These are phyloP conservation scores for Psephotus haematonotus DNA, from an alignment of 2,113 vertebrate genomes.

Conservation along the genomic window DNA sequence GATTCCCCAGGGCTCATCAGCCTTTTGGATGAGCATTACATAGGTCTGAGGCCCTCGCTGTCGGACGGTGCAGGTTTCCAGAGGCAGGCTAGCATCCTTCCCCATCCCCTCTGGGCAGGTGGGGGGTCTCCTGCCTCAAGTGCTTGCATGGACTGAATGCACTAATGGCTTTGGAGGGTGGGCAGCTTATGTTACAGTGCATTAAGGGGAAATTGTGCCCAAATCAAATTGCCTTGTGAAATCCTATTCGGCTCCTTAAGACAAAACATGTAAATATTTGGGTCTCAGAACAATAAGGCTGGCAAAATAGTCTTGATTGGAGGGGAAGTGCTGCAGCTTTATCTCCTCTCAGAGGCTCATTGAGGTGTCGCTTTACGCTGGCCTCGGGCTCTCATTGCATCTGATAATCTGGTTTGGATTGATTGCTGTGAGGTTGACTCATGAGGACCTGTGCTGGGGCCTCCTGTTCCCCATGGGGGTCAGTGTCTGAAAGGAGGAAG, in stretches of 20 bases:
- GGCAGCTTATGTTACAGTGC: slow-evolving; percentile 74
- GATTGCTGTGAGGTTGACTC: slow-evolving; percentile 82
- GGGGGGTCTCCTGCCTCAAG: slow-evolving; percentile 20
- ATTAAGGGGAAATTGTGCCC: slow-evolving; percentile 78
- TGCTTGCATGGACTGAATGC: not conserved
- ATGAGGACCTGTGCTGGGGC: slow-evolving; percentile 77
- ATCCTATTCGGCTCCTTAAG: slow-evolving; percentile 90
- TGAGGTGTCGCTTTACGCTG: slow-evolving; percentile 86
- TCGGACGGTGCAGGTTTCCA: not conserved
- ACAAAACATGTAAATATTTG: slow-evolving; percentile 98
- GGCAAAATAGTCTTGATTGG: slow-evolving; percentile 88
- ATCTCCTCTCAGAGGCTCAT: slow-evolving; percentile 82
- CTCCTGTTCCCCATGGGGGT: slow-evolving; percentile 69
- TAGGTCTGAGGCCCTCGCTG: not conserved
- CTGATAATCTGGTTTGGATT: slow-evolving; percentile 89
- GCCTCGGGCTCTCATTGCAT: slow-evolving; percentile 78
- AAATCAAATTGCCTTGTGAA: slow-evolving; percentile 87
- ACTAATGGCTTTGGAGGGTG: slow-evolving; percentile 62
- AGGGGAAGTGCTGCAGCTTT: slow-evolving; percentile 85
- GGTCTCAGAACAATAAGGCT: slow-evolving; percentile 87
- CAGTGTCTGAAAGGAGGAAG: slow-evolving; percentile 85
- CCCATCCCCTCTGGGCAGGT: not conserved
- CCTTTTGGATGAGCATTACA: not conserved
- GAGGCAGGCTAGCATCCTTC: not conserved
- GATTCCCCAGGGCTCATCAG: not conserved